phyloP scores from a whole-genome alignment of 2,888 invertebrate species.

The Lordiphosa fenestrarum region DNA sequence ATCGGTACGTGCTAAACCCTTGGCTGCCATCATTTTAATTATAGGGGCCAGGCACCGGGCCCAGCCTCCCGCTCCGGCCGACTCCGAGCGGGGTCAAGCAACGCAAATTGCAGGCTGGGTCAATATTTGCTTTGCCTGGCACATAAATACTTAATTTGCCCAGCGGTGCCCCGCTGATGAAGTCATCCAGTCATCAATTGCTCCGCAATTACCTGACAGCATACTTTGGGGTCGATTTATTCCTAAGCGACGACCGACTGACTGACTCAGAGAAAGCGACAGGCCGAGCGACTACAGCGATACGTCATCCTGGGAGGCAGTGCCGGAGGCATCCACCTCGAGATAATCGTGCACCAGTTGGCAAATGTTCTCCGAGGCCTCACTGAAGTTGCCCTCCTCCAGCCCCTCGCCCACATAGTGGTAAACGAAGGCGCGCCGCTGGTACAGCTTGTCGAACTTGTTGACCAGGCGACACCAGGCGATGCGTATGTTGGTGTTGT shows the following conservation, averaged over 20 bases:
- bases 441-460: slow-evolving; percentile 91
- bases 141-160: slow-evolving; percentile 70
- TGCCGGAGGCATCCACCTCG: slow-evolving; percentile 82
- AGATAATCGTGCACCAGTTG: slow-evolving; percentile 85
- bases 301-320: slow-evolving; percentile 18
- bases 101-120: slow-evolving; percentile 70
- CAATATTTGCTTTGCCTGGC: slow-evolving; percentile 62
- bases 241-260: slow-evolving; percentile 3
- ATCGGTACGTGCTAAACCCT: slow-evolving; percentile 71
- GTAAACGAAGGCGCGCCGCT: slow-evolving; percentile 92
- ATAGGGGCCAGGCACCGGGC: slow-evolving; percentile 37
- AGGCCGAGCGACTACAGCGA: slow-evolving; percentile 4
- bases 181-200: slow-evolving; percentile 26
- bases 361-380: slow-evolving; percentile 84
- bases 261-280: slow-evolving; percentile 4
- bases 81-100: slow-evolving; percentile 57
- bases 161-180: slow-evolving; percentile 48
- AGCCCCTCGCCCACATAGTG: slow-evolving; percentile 90
- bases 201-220: slow-evolving; percentile 13
- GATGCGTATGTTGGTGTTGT: slow-evolving; percentile 89
- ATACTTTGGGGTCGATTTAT: background rate
- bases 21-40: slow-evolving; percentile 68
- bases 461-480: slow-evolving; percentile 90
- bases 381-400: slow-evolving; percentile 85
- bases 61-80: slow-evolving; percentile 1